These are phyloP conservation scores for Zootoca vivipara DNA, from an alignment of 2,113 vertebrate genomes.

Conservation along the genomic window DNA sequence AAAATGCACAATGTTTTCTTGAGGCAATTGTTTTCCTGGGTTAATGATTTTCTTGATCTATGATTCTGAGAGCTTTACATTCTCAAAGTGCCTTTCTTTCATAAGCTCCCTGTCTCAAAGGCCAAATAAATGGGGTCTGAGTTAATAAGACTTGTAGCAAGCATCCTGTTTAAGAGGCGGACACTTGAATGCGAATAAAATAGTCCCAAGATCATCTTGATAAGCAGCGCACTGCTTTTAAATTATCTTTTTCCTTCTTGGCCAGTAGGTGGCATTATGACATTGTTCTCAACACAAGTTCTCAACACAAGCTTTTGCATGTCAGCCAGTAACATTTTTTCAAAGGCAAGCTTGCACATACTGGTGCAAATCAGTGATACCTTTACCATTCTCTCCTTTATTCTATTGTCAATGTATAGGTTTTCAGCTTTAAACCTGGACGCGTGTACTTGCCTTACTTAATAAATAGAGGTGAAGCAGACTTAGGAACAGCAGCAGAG, in stretches of 20 bases:
- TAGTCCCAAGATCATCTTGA: constrained; percentile 1
- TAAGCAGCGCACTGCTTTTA: constrained; percentile 6
- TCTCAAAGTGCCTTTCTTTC: constrained; percentile 72
- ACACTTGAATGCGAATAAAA: constrained; percentile 63
- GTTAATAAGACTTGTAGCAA: constrained; percentile 26
- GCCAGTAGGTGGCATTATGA: constrained; percentile 66
- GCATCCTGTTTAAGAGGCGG: background rate
- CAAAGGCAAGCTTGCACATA: background rate
- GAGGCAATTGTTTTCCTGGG: constrained; percentile 41
- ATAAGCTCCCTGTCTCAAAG: constrained; percentile 21
- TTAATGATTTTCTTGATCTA: constrained; percentile 33
- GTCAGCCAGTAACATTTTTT: background rate
- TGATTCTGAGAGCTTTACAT: constrained; percentile 64
- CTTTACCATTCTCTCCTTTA: background rate
- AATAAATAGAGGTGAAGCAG: background rate
- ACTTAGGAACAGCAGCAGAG: background rate
- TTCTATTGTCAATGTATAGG: background rate
- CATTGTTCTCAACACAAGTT: too few species aligned
- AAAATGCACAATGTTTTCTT: constrained; percentile 6
- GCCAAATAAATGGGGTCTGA: constrained; percentile 25
- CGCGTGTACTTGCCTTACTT: background rate
- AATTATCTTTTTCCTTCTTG: background rate
- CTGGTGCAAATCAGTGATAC: background rate
- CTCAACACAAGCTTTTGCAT: constrained; percentile 7
- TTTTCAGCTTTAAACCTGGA: background rate